Percentiles rank a stretch among this genome's conserved stretches.
These are phyloP conservation scores for Turritopsis rubra DNA, from an alignment of 30 jellyfish, hydroid and myxozoan genomes.

Conservation along the genomic window DNA sequence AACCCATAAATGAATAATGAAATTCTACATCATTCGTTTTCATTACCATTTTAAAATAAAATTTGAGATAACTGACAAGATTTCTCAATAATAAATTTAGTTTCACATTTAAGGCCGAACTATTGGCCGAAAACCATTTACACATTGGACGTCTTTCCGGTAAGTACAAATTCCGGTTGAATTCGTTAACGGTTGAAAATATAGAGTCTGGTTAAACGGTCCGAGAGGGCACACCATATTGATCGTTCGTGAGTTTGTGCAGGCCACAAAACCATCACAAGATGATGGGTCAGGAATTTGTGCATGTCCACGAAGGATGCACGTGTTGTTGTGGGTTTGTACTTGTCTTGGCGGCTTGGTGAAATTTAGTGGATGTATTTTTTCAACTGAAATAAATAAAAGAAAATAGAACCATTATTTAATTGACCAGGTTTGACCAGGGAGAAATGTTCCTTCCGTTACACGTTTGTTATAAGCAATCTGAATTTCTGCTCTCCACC, in stretches of 20 bases:
- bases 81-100: too few species aligned
- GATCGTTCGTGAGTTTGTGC: conserved; percentile 12
- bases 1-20: too few species aligned
- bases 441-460: too few species aligned
- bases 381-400: background rate
- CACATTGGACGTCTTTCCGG: background rate
- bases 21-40: too few species aligned
- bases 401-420: background rate
- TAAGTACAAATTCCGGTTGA: background rate
- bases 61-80: too few species aligned
- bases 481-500: too few species aligned
- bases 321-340: background rate
- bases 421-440: background rate
- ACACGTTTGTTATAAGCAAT: too few species aligned
- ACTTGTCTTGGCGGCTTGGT: background rate
- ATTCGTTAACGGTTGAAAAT: background rate
- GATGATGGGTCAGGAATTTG: background rate
- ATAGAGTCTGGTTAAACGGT: background rate
- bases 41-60: too few species aligned
- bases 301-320: background rate
- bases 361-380: background rate
- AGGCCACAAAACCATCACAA: background rate
- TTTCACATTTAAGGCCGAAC: too few species aligned
- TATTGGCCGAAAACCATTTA: background rate
- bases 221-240: background rate